Base-by-base conservation (phyloP, 2,888 invertebrate genomes). In the Linhomoeus sp. region DNA sequence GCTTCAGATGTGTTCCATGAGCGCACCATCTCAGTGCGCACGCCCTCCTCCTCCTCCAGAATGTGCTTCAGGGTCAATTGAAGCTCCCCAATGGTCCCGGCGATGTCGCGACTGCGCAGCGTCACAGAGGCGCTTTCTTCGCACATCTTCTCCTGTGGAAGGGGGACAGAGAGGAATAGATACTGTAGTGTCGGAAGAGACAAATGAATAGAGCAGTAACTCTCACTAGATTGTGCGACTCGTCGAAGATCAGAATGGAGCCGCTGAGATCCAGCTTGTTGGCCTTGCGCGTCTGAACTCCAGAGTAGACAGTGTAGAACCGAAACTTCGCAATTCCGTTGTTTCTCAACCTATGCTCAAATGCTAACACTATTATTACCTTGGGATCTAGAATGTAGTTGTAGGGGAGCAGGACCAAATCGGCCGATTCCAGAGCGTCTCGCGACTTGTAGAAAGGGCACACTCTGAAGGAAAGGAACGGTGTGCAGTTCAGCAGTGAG, bases 371-470 rank as follows among this genome's bases (percentile, higher is more conserved):
- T 39, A 20, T 14, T 47, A 17, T 49, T 56, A 71, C 66, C 66
- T 80, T 80, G 1, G 85, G 80, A 72, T 97, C 94, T 36, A 97
- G 68, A 38, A 97, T 71, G 67, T 97, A 97, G 71, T 97, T 97
- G 64, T 97, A 97, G 0, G 97, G 97, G 79, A 94, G 82, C 60
- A 99, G 92, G 49, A 88, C 76, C 46, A 99, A 81, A 66, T 97
- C 92, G 20, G 92, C 85, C 56, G 76, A 76, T 58, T 80, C 76
- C 52, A 82, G 80, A 39, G 88, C 65, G 64, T 87, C 84, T 58
- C 80, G 79, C 0, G 87, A 77, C 63, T 84, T 75, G 69, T 79
- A 99, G 67, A 90, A 99, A 0, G 97, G 94, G 64, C 97, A 97
- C 60, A 83, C 81, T 62, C 79, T 68, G 52, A 20, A 51, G 35